phyloP scores from a whole-genome alignment of 2,797 vertebrate species.

The Taeniopygia guttata region DNA sequence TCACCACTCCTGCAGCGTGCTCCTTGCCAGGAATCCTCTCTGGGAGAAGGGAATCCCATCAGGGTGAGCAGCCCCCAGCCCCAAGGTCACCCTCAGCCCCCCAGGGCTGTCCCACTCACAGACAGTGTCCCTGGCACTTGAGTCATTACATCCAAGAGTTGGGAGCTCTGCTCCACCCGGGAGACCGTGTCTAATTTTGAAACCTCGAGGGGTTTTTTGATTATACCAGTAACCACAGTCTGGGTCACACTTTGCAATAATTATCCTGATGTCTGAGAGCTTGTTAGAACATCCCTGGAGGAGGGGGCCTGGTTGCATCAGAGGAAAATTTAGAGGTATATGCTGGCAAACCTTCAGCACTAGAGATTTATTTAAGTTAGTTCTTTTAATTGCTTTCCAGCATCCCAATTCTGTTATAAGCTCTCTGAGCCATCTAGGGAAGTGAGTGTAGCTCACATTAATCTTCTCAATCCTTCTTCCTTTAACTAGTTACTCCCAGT shows the following conservation, averaged over 20 bases:
- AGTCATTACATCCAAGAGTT: neutral
- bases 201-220: conserved; percentile 15
- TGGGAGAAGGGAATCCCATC: neutral
- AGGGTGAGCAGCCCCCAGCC: neutral
- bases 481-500: conserved; percentile 11
- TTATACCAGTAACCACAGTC: conserved; percentile 37
- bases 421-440: conserved; percentile 40
- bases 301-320: conserved; percentile 1
- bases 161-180: neutral
- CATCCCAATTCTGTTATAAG: conserved; percentile 20
- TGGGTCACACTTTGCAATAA: conserved; percentile 55
- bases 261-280: conserved; percentile 50
- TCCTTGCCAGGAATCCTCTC: neutral
- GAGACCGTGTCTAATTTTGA: neutral
- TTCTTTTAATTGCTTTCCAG: conserved; percentile 60
- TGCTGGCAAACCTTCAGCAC: conserved; percentile 44
- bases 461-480: conserved; percentile 24
- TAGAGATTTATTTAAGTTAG: conserved; percentile 42
- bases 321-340: conserved; percentile 18
- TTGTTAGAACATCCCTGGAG: conserved; percentile 33
- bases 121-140: neutral
- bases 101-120: fast-evolving
- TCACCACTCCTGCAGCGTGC: too few relatives aligned
- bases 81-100: fast-evolving
- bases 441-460: conserved; percentile 9